Evolutionary conservation across 2,113 vertebrate genomes (phyloP).

Genomic region (Lepisosteus osseus): DNA sequence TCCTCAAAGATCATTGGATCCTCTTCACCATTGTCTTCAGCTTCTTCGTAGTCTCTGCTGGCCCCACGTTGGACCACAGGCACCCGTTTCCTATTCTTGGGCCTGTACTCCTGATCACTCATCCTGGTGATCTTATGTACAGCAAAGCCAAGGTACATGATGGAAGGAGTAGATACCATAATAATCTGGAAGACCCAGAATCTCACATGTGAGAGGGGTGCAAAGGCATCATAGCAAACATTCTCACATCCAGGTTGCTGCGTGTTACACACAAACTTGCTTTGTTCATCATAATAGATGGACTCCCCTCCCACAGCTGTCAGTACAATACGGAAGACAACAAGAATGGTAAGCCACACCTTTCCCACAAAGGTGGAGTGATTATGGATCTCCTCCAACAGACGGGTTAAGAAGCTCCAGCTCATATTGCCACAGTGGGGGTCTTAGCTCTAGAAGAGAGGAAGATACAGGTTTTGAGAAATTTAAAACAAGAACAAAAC

Average conservation of each 20-base stretch:
- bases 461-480: too few species aligned
- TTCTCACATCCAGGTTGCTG: conserved; percentile 85
- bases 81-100: conserved; percentile 43
- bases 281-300: conserved; percentile 89
- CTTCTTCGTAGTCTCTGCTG: conserved; percentile 74
- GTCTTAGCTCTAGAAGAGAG: too few species aligned
- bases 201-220: conserved; percentile 78
- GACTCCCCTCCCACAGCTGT: conserved; percentile 81
- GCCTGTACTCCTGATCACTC: conserved; percentile 47
- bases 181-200: conserved; percentile 92
- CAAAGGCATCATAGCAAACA: conserved; percentile 82
- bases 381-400: conserved; percentile 88
- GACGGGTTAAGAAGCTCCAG: conserved; percentile 83
- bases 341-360: conserved; percentile 81
- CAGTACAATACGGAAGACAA: conserved; percentile 85
- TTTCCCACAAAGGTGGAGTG: conserved; percentile 89
- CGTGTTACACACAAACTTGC: conserved; percentile 84
- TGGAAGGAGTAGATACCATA: conserved; percentile 74
- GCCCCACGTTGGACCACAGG: conserved; percentile 63
- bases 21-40: conserved; percentile 76
- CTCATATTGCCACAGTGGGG: conserved; percentile 71
- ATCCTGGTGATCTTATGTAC: conserved; percentile 79
- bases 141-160: conserved; percentile 84
- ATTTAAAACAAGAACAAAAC: too few species aligned
- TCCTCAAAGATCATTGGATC: conserved; percentile 84